phyloP scores from a whole-genome alignment of 2,888 invertebrate species.

The Cyrtodaria siliqua region DNA sequence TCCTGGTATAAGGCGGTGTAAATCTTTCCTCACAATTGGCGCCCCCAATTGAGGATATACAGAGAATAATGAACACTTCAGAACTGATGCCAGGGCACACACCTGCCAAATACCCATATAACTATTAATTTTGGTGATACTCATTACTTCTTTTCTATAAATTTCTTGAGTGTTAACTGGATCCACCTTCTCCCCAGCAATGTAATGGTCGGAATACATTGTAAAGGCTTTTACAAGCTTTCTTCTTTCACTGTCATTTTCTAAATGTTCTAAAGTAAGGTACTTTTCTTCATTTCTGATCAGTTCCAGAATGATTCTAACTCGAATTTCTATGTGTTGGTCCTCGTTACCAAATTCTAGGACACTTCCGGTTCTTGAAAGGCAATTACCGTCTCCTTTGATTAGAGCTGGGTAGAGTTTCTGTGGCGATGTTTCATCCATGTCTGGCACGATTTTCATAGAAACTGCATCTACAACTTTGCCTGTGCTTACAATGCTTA shows the following conservation, averaged over 20 bases:
- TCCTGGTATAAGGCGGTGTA: slow-evolving; percentile 2
- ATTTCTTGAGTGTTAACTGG: neutral
- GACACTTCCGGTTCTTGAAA: slow-evolving; percentile 21
- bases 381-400: slow-evolving; percentile 42
- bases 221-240: neutral
- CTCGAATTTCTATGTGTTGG: slow-evolving; percentile 20
- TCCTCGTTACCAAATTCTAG: slow-evolving; percentile 36
- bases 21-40: neutral
- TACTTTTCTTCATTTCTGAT: neutral
- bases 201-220: slow-evolving; percentile 23
- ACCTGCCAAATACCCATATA: slow-evolving; percentile 36
- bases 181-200: neutral
- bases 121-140: slow-evolving; percentile 5
- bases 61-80: slow-evolving; percentile 17
- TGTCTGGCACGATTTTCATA: neutral
- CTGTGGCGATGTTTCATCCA: neutral
- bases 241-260: neutral
- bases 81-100: slow-evolving; percentile 26
- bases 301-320: slow-evolving; percentile 14
- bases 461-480: neutral
- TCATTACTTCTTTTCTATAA: slow-evolving; percentile 3
- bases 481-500: neutral
- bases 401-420: slow-evolving; percentile 1
- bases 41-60: slow-evolving; percentile 27
- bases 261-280: neutral